Conservation (phyloP, 37 sponge, comb jelly and placozoan genomes). For the Haliclona indistincta region DNA sequence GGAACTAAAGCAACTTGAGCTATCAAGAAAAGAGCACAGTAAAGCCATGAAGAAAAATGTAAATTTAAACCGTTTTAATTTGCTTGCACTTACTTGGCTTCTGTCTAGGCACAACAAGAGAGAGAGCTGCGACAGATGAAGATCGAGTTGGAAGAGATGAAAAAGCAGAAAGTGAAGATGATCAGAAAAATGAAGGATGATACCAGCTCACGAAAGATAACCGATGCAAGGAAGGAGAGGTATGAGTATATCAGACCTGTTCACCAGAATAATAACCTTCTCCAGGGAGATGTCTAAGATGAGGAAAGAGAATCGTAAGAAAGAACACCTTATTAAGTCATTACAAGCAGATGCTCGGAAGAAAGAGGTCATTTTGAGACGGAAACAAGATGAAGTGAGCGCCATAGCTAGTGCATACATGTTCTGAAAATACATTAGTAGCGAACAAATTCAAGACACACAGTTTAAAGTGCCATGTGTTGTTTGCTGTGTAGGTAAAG, state of each 20-base stretch:
- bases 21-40: slow-evolving; percentile 67
- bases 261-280: background rate
- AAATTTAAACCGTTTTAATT: background rate
- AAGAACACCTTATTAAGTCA: slow-evolving; percentile 65
- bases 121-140: slow-evolving; percentile 61
- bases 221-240: background rate
- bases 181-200: slow-evolving; percentile 75
- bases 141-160: slow-evolving; percentile 78
- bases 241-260: background rate
- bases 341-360: slow-evolving; percentile 74
- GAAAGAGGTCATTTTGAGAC: slow-evolving; percentile 78
- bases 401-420: no score
- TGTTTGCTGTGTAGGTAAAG: background rate
- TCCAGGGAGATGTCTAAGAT: slow-evolving; percentile 65
- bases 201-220: slow-evolving; percentile 14
- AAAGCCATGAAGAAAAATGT: slow-evolving; percentile 75
- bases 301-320: slow-evolving; percentile 59
- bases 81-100: background rate
- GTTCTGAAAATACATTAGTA: no score
- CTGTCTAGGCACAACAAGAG: slow-evolving; percentile 64
- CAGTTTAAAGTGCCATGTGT: no score
- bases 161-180: slow-evolving; percentile 80
- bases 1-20: slow-evolving; percentile 62
- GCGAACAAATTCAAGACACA: no score
- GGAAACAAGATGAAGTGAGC: slow-evolving; percentile 89